Percentiles rank a stretch among this genome's conserved stretches.
These are phyloP conservation scores for Pogonomyrmex barbatus DNA, from an alignment of 1,140 invertebrate species.

Conservation along the genomic window DNA sequence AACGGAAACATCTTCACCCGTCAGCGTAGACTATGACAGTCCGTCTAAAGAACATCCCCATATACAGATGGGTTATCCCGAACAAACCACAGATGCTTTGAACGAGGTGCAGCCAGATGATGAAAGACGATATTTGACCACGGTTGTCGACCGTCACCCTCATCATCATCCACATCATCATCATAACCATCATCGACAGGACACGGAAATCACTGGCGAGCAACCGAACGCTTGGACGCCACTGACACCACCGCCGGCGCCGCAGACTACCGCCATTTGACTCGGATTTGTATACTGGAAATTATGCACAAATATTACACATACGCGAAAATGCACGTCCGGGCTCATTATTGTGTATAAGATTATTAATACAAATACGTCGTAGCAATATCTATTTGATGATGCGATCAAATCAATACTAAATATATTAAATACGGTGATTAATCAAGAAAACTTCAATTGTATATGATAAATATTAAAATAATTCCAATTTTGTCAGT, in stretches of 20 bases:
- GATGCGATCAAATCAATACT: not conserved
- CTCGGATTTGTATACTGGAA: slow-evolving; percentile 10
- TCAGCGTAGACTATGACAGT: slow-evolving; percentile 77
- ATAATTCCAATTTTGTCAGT: slow-evolving; percentile 9
- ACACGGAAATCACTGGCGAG: slow-evolving; percentile 67
- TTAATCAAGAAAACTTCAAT: slow-evolving; percentile 27
- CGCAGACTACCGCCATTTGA: slow-evolving; percentile 84
- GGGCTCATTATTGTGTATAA: not conserved
- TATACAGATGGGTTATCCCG: slow-evolving; percentile 74
- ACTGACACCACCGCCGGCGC: slow-evolving; percentile 81
- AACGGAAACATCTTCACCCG: slow-evolving; percentile 75
- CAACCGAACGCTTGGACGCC: slow-evolving; percentile 80
- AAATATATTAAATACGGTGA: not conserved
- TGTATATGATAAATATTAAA: slow-evolving; percentile 20
- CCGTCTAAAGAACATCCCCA: slow-evolving; percentile 79
- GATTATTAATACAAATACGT: not conserved
- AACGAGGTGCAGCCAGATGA: slow-evolving; percentile 76
- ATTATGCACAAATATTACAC: not conserved
- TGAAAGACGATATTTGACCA: slow-evolving; percentile 78
- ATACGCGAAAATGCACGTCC: not conserved
- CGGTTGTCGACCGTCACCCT: slow-evolving; percentile 78
- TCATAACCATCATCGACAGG: slow-evolving; percentile 72
- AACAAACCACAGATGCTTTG: slow-evolving; percentile 74
- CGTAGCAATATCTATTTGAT: not conserved
- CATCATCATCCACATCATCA: slow-evolving; percentile 75